phyloP scores from a whole-genome alignment of 2,888 invertebrate species.

The Flabesymbios commensalis region DNA sequence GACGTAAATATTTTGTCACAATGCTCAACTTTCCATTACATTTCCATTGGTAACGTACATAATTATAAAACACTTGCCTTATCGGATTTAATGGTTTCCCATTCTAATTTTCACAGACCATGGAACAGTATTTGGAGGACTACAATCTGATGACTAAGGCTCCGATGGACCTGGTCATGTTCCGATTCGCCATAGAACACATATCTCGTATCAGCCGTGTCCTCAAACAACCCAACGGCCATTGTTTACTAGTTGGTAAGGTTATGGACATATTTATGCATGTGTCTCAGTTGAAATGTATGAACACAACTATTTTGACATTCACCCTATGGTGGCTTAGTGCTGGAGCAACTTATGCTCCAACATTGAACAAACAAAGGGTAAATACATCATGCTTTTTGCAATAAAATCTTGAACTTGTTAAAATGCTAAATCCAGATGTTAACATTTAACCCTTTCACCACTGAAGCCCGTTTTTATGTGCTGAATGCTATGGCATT shows the following conservation, averaged over 20 bases:
- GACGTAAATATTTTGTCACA: too few relatives aligned
- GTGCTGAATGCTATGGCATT: too few relatives aligned
- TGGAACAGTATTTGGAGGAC: conserved; percentile 57
- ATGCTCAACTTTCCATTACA: too few relatives aligned
- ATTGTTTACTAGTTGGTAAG: conserved; percentile 59
- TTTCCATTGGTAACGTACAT: too few relatives aligned
- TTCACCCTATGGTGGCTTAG: not conserved
- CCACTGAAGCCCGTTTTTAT: too few relatives aligned
- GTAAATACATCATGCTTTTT: not conserved
- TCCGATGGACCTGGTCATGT: conserved; percentile 61
- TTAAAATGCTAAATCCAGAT: too few relatives aligned
- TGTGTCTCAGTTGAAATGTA: not conserved
- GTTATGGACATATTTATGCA: too few relatives aligned
- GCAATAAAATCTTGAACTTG: too few relatives aligned
- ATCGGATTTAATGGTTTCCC: too few relatives aligned
- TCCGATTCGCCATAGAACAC: conserved; percentile 60
- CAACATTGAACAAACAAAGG: too few relatives aligned
- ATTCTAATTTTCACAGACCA: conserved; percentile 26
- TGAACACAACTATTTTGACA: not conserved
- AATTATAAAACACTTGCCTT: too few relatives aligned
- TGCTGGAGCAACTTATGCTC: not conserved
- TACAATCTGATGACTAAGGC: conserved; percentile 59
- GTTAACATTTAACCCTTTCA: too few relatives aligned
- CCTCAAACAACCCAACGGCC: conserved; percentile 59
- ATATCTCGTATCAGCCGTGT: conserved; percentile 58